A percentile compares a stretch with the other conserved stretches of the same genome.
phyloP scores from a whole-genome alignment of 2,797 vertebrate species.

The Phrynocephalus guinanensis region DNA sequence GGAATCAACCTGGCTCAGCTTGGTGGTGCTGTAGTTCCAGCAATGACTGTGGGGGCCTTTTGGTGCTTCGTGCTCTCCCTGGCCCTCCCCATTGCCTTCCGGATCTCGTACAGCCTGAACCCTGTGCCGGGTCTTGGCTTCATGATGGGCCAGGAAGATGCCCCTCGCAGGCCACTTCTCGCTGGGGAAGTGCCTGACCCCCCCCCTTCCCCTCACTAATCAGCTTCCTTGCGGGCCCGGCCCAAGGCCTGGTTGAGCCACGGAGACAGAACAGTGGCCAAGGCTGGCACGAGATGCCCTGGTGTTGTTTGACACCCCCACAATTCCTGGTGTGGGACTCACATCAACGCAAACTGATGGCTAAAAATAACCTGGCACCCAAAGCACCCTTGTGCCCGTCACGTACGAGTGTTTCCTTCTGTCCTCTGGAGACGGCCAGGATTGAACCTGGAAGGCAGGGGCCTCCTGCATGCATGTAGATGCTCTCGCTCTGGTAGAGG shows the following conservation, averaged over 20 bases:
- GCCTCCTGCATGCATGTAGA: too few species aligned
- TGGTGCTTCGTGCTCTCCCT: not conserved
- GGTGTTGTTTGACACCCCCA: not conserved
- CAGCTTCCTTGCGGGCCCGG: fast-evolving
- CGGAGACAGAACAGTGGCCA: constrained; percentile 25
- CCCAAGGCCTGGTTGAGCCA: not conserved
- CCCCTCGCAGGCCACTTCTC: constrained; percentile 31
- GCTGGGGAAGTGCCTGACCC: not conserved
- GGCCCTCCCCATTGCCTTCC: fast-evolving
- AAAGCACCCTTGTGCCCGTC: too few species aligned
- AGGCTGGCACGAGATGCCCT: not conserved
- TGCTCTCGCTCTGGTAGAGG: too few species aligned
- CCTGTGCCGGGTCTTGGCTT: not conserved
- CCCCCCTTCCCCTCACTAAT: not conserved
- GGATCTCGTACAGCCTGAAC: not conserved
- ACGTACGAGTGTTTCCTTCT: too few species aligned
- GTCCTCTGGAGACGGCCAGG: too few species aligned
- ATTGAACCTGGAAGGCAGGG: too few species aligned
- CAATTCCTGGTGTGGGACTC: not conserved
- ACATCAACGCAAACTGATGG: too few species aligned
- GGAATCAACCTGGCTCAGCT: not conserved
- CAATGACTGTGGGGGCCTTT: fast-evolving
- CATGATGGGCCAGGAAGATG: not conserved
- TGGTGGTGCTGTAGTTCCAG: fast-evolving
- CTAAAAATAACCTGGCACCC: too few species aligned